phyloP scores from a whole-genome alignment of 1,140 invertebrate species.

The Gonatopus flavifemur region DNA sequence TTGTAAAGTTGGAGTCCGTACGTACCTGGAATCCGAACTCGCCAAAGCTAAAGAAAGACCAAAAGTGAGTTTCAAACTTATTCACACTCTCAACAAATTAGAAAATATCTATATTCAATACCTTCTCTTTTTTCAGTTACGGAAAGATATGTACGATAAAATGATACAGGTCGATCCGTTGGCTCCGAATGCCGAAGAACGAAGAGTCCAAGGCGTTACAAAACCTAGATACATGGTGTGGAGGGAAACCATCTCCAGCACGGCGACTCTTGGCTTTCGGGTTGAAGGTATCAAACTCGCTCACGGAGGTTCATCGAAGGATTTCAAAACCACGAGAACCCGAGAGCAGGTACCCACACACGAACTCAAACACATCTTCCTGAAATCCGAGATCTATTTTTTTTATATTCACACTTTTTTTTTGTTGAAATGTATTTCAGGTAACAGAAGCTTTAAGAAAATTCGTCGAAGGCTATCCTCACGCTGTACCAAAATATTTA shows the following conservation, averaged over 20 bases:
- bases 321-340: conserved; percentile 94
- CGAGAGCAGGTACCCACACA: conserved; percentile 69
- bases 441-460: conserved; percentile 80
- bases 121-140: conserved; percentile 48
- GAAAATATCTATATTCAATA: conserved; percentile 1
- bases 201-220: conserved; percentile 84
- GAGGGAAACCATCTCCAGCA: conserved; percentile 96
- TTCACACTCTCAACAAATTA: too few species aligned
- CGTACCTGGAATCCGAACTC: conserved; percentile 92
- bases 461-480: conserved; percentile 80
- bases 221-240: conserved; percentile 97
- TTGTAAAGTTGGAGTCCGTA: conserved; percentile 92
- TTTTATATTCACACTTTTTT: too few species aligned
- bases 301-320: conserved; percentile 87
- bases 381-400: too few species aligned
- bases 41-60: conserved; percentile 93
- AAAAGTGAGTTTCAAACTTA: too few species aligned
- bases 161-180: conserved; percentile 93
- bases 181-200: conserved; percentile 90
- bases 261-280: conserved; percentile 90
- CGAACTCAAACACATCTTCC: too few species aligned
- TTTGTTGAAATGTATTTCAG: too few species aligned
- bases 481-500: conserved; percentile 78
- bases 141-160: conserved; percentile 93
- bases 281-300: conserved; percentile 93